These are phyloP conservation scores for Selene dorsalis DNA, from an alignment of 2,797 vertebrate species.

Conservation along the genomic window DNA sequence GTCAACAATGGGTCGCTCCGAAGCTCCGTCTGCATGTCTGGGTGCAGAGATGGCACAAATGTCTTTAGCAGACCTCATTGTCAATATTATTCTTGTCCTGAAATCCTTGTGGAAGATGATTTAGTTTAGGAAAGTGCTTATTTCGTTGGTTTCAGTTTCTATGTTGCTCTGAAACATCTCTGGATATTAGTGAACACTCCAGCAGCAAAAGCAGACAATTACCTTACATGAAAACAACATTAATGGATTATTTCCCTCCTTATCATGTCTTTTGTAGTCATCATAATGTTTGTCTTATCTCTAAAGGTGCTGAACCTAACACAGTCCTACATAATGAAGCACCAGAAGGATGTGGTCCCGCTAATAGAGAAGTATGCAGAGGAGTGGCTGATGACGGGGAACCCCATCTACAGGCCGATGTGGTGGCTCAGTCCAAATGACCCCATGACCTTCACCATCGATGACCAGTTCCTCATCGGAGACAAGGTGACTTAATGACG, in stretches of 20 bases:
- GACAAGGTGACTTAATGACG: slow-evolving; percentile 86
- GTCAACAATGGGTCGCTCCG: slow-evolving; percentile 59
- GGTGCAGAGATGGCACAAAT: slow-evolving; percentile 58
- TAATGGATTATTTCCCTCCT: background rate
- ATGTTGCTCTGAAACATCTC: slow-evolving; percentile 22
- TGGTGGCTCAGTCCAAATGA: slow-evolving; percentile 93
- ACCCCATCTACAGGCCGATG: slow-evolving; percentile 89
- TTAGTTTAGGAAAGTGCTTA: slow-evolving; percentile 33
- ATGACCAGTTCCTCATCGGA: slow-evolving; percentile 93
- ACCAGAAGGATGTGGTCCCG: slow-evolving; percentile 87
- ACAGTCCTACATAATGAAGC: slow-evolving; percentile 84
- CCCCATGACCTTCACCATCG: slow-evolving; percentile 85
- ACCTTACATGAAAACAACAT: background rate
- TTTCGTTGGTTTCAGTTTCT: slow-evolving; percentile 31
- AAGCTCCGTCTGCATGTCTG: slow-evolving; percentile 48
- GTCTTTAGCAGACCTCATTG: slow-evolving; percentile 52
- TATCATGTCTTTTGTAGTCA: background rate
- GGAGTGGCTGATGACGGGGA: slow-evolving; percentile 85
- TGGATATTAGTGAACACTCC: slow-evolving; percentile 7
- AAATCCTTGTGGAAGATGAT: slow-evolving; percentile 44
- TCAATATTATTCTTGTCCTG: slow-evolving; percentile 41
- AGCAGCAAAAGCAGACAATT: background rate
- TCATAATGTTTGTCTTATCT: background rate
- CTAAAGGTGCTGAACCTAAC: slow-evolving; percentile 89
- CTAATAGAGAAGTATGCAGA: slow-evolving; percentile 86